These are phyloP conservation scores for Phyllotreta cruciferae DNA, from an alignment of 2,888 invertebrate species.

Conservation along the genomic window DNA sequence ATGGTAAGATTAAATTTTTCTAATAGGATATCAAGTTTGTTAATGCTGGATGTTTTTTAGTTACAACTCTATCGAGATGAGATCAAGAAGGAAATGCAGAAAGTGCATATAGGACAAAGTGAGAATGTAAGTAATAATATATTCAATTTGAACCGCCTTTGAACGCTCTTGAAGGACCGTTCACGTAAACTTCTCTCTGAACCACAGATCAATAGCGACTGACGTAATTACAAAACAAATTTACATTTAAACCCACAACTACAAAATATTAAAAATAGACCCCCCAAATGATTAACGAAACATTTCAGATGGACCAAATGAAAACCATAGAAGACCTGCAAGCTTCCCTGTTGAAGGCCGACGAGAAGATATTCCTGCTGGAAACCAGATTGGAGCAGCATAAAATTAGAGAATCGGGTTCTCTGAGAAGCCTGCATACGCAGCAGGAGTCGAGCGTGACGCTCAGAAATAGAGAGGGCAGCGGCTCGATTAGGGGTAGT, in stretches of 20 bases:
- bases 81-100: conserved; percentile 66
- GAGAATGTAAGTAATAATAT: conserved; percentile 64
- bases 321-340: conserved; percentile 45
- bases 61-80: conserved; percentile 70
- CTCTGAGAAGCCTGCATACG: conserved; percentile 14
- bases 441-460: conserved; percentile 39
- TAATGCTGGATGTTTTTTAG: conserved; percentile 54
- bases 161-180: too few relatives aligned
- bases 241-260: too few relatives aligned
- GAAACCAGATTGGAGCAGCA: conserved; percentile 45
- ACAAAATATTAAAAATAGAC: too few relatives aligned
- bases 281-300: too few relatives aligned
- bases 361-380: conserved; percentile 46
- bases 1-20: conserved; percentile 69
- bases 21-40: too few relatives aligned
- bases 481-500: conserved; percentile 26
- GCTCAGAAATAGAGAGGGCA: conserved; percentile 23
- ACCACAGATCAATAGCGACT: too few relatives aligned
- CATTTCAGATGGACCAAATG: conserved; percentile 41
- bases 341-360: conserved; percentile 46
- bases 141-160: too few relatives aligned
- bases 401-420: conserved; percentile 30
- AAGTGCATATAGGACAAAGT: conserved; percentile 64
- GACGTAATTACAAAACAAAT: too few relatives aligned
- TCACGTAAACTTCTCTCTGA: too few relatives aligned